Percentiles rank a stretch among this genome's conserved stretches.
phyloP scores from a whole-genome alignment of 1,140 invertebrate species.

The Belonocnema kinseyi region DNA sequence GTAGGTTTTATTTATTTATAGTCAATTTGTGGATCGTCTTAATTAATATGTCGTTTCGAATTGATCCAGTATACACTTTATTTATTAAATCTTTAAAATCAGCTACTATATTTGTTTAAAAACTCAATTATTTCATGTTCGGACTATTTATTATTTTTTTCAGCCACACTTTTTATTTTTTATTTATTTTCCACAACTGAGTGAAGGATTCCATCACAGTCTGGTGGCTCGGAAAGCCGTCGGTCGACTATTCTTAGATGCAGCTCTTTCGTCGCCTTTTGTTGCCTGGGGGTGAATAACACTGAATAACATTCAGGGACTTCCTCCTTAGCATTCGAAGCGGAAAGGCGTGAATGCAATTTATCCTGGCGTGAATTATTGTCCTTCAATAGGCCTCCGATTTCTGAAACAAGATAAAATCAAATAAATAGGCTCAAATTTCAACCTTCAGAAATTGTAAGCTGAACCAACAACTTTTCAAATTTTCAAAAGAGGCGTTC shows the following conservation, averaged over 20 bases:
- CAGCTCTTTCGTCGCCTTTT: slow-evolving; percentile 30
- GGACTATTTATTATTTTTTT: background rate
- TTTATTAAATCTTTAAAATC: background rate
- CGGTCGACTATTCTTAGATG: slow-evolving; percentile 27
- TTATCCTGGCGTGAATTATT: slow-evolving; percentile 29
- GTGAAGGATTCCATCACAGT: slow-evolving; percentile 26
- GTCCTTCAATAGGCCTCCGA: slow-evolving; percentile 15
- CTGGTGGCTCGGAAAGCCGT: slow-evolving; percentile 31
- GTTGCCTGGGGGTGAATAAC: slow-evolving; percentile 31
- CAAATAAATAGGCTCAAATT: background rate
- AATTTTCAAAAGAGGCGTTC: no score
- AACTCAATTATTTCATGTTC: background rate
- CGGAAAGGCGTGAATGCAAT: slow-evolving; percentile 28
- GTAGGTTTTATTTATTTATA: no score
- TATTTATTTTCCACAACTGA: slow-evolving; percentile 19
- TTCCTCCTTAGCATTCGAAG: slow-evolving; percentile 28
- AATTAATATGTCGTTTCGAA: no score
- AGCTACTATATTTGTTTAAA: background rate
- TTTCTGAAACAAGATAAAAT: slow-evolving; percentile 17
- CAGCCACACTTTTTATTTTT: background rate
- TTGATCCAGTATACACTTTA: background rate
- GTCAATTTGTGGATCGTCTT: background rate
- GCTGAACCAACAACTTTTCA: background rate
- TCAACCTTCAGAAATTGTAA: background rate
- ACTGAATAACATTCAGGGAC: slow-evolving; percentile 28